These are phyloP conservation scores for Calidris pugnax DNA, from an alignment of 2,113 vertebrate species.

Conservation along the genomic window DNA sequence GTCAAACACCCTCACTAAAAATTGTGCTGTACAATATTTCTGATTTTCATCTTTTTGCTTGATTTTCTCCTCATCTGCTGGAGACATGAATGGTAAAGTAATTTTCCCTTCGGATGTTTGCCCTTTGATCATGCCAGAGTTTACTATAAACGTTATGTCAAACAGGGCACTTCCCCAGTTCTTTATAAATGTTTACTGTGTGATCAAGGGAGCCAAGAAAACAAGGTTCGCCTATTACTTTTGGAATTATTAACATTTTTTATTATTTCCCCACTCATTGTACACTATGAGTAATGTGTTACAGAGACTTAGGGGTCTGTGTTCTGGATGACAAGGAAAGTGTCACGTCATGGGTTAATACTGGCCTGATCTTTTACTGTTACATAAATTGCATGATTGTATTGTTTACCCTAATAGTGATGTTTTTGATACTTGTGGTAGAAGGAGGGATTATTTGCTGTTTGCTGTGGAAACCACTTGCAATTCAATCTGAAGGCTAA, in stretches of 20 bases:
- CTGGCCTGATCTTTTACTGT: neutral
- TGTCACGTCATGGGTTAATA: neutral
- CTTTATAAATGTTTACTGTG: neutral
- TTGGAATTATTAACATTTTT: neutral
- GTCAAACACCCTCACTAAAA: constrained; percentile 53
- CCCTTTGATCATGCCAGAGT: neutral
- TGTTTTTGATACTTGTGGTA: neutral
- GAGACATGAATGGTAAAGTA: neutral
- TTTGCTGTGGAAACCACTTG: constrained; percentile 55
- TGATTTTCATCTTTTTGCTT: neutral
- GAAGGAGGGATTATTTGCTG: constrained; percentile 10
- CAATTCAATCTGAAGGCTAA: constrained; percentile 60
- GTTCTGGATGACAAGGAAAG: neutral
- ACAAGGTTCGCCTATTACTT: neutral
- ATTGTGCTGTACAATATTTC: neutral
- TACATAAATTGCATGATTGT: neutral
- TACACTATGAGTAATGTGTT: neutral
- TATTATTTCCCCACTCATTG: neutral
- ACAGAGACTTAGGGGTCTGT: neutral
- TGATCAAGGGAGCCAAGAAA: neutral
- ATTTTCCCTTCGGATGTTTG: neutral
- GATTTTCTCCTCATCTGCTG: neutral
- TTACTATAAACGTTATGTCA: neutral
- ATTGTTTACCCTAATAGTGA: neutral
- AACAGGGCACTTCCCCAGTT: neutral